Conservation (phyloP, 2,888 invertebrate genomes). For the Macrophya annulata region DNA sequence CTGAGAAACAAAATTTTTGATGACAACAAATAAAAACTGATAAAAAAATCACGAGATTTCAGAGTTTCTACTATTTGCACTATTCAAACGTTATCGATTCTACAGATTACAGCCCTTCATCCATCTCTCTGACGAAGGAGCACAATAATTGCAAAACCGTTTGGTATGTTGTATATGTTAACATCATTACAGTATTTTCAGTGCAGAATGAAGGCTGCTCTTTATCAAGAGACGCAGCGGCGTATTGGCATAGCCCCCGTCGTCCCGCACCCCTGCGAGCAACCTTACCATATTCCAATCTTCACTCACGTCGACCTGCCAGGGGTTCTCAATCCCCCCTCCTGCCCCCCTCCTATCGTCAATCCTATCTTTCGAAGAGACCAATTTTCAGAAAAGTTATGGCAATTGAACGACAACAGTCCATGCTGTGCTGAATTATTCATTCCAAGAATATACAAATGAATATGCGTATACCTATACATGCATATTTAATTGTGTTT, state of each 20-base stretch:
- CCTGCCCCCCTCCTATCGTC: neutral
- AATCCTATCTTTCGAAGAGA: neutral
- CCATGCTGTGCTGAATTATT: neutral
- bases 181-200: slow-evolving; percentile 2
- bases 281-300: slow-evolving; percentile 33
- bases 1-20: neutral
- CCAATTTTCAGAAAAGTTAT: neutral
- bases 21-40: neutral
- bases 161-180: neutral
- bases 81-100: neutral
- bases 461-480: neutral
- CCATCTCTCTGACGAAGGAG: neutral
- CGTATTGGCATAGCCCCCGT: slow-evolving; percentile 40
- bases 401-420: neutral
- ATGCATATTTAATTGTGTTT: neutral
- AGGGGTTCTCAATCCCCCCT: slow-evolving; percentile 44
- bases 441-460: neutral
- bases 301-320: slow-evolving; percentile 13
- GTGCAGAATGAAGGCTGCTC: neutral
- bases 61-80: neutral
- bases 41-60: neutral
- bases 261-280: slow-evolving; percentile 42
- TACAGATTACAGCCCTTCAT: neutral
- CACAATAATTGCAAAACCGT: neutral
- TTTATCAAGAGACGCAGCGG: slow-evolving; percentile 1